Evolutionary conservation across 2,797 vertebrate genomes (phyloP), one percentile per base, ranked within the genome.

Genomic region (Nannoperca obscura): DNA sequence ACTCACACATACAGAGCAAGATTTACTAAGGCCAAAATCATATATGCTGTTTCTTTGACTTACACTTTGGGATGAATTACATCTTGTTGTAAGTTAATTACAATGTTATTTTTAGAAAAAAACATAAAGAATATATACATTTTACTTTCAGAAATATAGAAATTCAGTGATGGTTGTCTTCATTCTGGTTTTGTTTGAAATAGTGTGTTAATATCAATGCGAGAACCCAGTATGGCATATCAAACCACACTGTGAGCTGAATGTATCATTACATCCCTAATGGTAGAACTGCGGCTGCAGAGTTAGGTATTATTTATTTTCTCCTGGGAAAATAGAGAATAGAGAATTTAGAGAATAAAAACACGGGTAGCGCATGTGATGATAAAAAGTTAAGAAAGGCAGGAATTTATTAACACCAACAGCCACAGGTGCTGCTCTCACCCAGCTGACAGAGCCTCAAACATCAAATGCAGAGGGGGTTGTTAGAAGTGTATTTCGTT

Each of bases 211-310:
- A 65, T 68, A 77, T 82, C 70, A 80, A 69, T 81, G 27, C 0
- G 4, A 71, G 65, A 71, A 47, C 8, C 64, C 40, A 55, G 54
- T 69, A 30, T 30, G 38, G n/a, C 60, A 58, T 22, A 80, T 74
- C 17, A 54, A 80, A 74, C 49, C 44, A 66, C 57, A 80, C 5
- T 32, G 61, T 40, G 58, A 76, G 32, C 68, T 80, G 70, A 83
- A 83, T 58, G 62, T 61, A 61, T 82, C 71, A 82, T 80, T 78
- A 20, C 44, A 59, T 53, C 42, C 1, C 60, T 75, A 57, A 71
- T 78, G 75, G 55, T 38, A 4, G 30, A 38, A 24, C 60, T 53
- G 63, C 15, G 44, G 34, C 32, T 68, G 55, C 22, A 52, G 46
- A 60, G 24, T 17, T 34, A 5, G 47, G 12, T 49, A 49, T 19